Evolutionary conservation across 1,140 invertebrate genomes (phyloP), one percentile per base, ranked within the genome.

Genomic region (Cheumatopsyche charites): DNA sequence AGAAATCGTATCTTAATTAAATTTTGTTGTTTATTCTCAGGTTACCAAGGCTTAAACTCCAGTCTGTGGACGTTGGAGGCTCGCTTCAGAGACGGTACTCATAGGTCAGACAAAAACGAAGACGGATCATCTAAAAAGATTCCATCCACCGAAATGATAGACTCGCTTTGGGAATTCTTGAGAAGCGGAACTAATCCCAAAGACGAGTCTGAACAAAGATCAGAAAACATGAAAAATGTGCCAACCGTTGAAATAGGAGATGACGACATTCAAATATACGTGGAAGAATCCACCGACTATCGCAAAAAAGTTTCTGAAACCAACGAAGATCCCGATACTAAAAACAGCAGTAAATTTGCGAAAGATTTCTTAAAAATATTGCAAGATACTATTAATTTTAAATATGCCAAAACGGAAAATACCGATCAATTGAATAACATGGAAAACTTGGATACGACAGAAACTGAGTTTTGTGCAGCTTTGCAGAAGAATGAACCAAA

Each of bases 81-180:
- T 6, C 61, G 71, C 42, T 68, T 68, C 19, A 67, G 36, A 67
- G 42, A 67, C 52, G 55, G 67, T 62, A 45, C 25, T 43, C 62
- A n/a, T 63, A 66, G 26, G 72, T 42, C 69, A 68, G 41, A 71
- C 45, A 63, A 42, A 41, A 41, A 72, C 36, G 67, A 74, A 19
- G 43, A 25, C 7, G 70, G 49, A 21, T 43, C 23, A 9, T 41
- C 29, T 11, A 68, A 62, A 49, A 74, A 71, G 49, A 55, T 76
- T 4, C 69, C 75, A 52, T 82, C 82, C 7, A 80, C 82, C 5
- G 83, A 84, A 68, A 77, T 73, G 15, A 75, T 84, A 0, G 83
- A 83, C 19, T 83, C 82, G n/a, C 76, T 85, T 2, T 85, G 83
- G 83, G 83, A 85, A 72, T 83, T 84, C 62, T 68, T 76, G n/a